Conservation (phyloP, 2,888 invertebrate species). For the Dolichomitus sp. region DNA sequence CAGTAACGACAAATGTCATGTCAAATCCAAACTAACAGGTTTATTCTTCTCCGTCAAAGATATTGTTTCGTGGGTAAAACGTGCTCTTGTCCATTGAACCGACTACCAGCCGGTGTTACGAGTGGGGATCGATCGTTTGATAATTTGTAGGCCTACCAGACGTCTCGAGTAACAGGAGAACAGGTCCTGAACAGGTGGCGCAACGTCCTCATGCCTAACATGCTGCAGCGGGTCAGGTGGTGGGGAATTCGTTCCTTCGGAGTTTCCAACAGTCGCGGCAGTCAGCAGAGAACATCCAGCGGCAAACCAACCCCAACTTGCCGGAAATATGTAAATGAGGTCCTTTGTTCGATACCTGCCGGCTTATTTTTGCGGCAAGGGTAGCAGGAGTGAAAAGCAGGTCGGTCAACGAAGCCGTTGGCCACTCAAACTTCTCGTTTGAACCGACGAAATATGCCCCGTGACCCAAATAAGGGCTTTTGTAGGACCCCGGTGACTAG, state of each 20-base stretch:
- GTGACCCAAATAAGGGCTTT: conserved; percentile 86
- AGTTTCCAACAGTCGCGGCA: neutral
- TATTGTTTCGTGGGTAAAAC: neutral
- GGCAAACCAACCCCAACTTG: conserved; percentile 26
- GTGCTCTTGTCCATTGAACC: neutral
- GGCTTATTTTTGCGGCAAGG: conserved; percentile 84
- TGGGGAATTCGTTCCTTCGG: neutral
- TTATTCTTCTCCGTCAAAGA: neutral
- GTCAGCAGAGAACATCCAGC: neutral
- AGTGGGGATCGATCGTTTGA: conserved; percentile 74
- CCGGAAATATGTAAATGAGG: conserved; percentile 84
- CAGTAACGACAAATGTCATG: neutral
- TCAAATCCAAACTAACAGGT: neutral
- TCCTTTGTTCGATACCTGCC: conserved; percentile 86
- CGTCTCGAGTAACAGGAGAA: conserved; percentile 81
- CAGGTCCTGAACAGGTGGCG: conserved; percentile 68
- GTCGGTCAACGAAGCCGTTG: conserved; percentile 62
- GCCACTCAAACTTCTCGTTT: conserved; percentile 52
- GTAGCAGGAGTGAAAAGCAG: conserved; percentile 76
- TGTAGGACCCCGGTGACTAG: conserved; percentile 84
- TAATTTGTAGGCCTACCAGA: conserved; percentile 85
- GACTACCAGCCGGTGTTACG: conserved; percentile 30
- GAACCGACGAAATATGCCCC: conserved; percentile 77
- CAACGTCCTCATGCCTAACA: conserved; percentile 32
- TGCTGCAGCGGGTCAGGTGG: neutral